These are phyloP conservation scores for Temnopleurus reevesii DNA, from an alignment of 53 echinoderm and acorn worm species.

Conservation along the genomic window DNA sequence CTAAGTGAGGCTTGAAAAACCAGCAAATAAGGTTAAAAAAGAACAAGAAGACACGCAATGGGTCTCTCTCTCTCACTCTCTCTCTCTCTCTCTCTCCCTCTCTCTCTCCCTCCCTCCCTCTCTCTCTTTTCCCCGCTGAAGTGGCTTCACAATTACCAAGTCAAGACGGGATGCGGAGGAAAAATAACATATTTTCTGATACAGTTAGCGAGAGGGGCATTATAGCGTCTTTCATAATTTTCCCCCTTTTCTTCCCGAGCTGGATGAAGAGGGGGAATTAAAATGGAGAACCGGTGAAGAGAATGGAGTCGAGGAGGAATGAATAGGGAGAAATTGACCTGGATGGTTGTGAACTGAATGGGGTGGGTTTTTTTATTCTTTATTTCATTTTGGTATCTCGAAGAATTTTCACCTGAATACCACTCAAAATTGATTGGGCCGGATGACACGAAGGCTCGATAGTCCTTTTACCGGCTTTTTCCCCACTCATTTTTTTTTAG, in stretches of 20 bases:
- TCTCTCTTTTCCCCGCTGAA: neutral
- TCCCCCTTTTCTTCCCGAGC: neutral
- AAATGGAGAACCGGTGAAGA: neutral
- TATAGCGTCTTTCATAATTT: neutral
- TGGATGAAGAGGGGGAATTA: neutral
- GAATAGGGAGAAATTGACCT: slow-evolving; percentile 11
- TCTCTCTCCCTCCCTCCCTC: neutral
- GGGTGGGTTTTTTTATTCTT: neutral
- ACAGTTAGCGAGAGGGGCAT: slow-evolving; percentile 16
- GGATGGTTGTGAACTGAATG: neutral
- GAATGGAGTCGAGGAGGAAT: neutral
- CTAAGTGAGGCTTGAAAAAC: slow-evolving; percentile 43
- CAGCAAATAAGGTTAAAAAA: slow-evolving; percentile 5
- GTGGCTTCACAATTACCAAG: slow-evolving; percentile 8
- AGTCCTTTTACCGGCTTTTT: too few relatives aligned
- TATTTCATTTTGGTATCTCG: neutral
- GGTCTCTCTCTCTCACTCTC: neutral
- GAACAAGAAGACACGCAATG: neutral
- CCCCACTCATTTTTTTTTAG: too few relatives aligned
- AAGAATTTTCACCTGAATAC: too few relatives aligned
- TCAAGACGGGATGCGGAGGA: slow-evolving; percentile 26
- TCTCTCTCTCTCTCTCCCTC: too few relatives aligned
- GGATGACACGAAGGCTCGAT: neutral
- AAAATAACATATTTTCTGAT: slow-evolving; percentile 35
- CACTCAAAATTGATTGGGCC: slow-evolving; percentile 22